Evolutionary conservation across 2,113 vertebrate genomes (phyloP), one percentile per base, ranked within the genome.

Genomic region (Paradoxurus hermaphroditus): DNA sequence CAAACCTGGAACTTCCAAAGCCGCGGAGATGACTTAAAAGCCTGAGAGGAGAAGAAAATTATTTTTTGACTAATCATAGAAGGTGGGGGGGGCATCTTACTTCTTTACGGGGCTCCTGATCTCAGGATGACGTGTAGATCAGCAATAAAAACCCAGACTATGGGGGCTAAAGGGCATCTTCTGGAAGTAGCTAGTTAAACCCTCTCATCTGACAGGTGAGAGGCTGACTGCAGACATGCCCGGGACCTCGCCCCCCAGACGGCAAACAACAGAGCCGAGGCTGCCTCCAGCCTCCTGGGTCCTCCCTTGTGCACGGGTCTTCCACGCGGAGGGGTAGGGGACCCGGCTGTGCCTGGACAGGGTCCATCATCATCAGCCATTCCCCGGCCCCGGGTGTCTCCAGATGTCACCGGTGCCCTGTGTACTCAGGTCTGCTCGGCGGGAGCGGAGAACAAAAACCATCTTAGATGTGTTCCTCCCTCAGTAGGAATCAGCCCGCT

Each of bases 321-420:
- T 13, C 2, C 0, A 0, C 1, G 31, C 39, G 0, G 3, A 51
- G 77, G 72, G 59, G 12, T 10, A 9, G 0, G 0, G 84, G 53
- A 21, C 44, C 31, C 1, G 1, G 5, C 0, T 0, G 0, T 3
- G 68, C n/a, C 56, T 9, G 9, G 9, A 5, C 4, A 14, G 46
- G 25, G 2, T 39, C 79, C 72, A 19, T 1, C 12, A 19, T 1
- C 12, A 1, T 31, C 6, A 3, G 10, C 4, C 0, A 4, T 23
- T 41, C 1, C 19, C 4, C 0, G 16, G 78, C 72, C 49, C 16
- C 0, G 78, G 81, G 44, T 1, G 1, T 41, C 18, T 4, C 49
- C 95, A 49, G 31, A 13, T 41, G 7, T 18, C 41, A 0, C 10
- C 27, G 86, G 49, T 0, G 0, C 53, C 12, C 10, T 15, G 34